Evolutionary conservation across 2,888 invertebrate species (phyloP), one percentile per base, ranked within the genome.

Genomic region (Hedychridium roseum): DNA sequence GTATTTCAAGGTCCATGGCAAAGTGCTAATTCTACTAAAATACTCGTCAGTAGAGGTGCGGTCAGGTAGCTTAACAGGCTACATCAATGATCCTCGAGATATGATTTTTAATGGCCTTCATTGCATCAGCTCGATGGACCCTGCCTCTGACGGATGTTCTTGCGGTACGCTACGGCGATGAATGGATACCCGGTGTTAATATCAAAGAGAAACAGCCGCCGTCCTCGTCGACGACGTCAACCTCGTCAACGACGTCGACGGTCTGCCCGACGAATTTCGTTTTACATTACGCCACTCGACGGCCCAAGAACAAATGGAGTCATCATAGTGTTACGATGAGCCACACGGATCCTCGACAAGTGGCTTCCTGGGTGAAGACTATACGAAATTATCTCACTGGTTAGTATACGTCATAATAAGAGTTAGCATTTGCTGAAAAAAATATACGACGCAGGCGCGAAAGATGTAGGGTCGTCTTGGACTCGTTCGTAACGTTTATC

Each of bases 331-430:
- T 87, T 16, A 82, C 81, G 1, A 80, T 88, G 68, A 82, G 82
- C 64, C 86, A 86, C 72, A 79, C 81, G 1, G 87, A 88, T 71
- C 76, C 83, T 0, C 74, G 83, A 50, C 84, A 86, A 65, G 81
- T 87, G n/a, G 80, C 82, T 0, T 83, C 84, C 18, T 88, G 88
- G 88, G 82, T 85, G 21, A 81, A 83, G 68, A 83, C 85, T 11
- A 75, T 88, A 28, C 80, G 82, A 43, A 82, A 82, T 67, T 81
- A 81, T 66, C 71, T 85, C 43, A 74, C 79, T 60, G 80, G 84
- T 84, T 64, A 78, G 81, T 75, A 26, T 23, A 6, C n/a, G n/a
- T n/a, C n/a, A n/a, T n/a, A n/a, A n/a, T n/a, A n/a, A n/a, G n/a
- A n/a, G n/a, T n/a, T n/a, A n/a, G n/a, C n/a, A n/a, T n/a, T n/a